Percentiles rank a stretch among this genome's conserved stretches.
These are phyloP conservation scores for Brachionus paranguensis DNA, from an alignment of 1,140 invertebrate genomes.

Conservation along the genomic window DNA sequence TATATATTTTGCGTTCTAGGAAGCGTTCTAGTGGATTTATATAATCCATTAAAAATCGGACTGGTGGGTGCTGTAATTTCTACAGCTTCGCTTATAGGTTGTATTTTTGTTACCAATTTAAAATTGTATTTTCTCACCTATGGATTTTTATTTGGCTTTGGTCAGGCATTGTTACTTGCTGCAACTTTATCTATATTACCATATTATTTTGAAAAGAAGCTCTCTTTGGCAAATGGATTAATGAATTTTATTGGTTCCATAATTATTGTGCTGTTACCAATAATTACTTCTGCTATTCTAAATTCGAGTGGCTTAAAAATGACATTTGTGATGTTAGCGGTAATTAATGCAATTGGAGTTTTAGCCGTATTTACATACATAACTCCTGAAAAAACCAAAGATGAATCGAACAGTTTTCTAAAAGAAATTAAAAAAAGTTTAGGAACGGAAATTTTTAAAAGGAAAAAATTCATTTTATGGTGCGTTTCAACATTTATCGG, in stretches of 20 bases:
- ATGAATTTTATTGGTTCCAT: slow-evolving; percentile 29
- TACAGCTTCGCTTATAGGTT: background rate
- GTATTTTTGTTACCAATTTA: background rate
- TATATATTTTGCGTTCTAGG: slow-evolving; percentile 16
- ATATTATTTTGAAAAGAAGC: slow-evolving; percentile 18
- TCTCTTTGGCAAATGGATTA: slow-evolving; percentile 23
- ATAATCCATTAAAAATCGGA: background rate
- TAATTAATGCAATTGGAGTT: background rate
- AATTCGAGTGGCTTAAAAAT: background rate
- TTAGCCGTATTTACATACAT: background rate
- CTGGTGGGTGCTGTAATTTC: background rate
- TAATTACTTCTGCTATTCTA: background rate
- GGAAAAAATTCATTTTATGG: slow-evolving; percentile 27
- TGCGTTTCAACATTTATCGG: background rate
- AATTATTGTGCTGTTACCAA: slow-evolving; percentile 14
- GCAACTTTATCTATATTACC: background rate
- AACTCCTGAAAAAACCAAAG: background rate
- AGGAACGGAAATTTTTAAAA: background rate
- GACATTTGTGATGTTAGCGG: background rate
- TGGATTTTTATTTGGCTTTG: slow-evolving; percentile 28
- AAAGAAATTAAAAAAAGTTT: background rate
- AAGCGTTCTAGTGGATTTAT: slow-evolving; percentile 9
- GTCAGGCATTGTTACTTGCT: background rate
- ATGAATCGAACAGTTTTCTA: background rate
- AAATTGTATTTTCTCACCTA: slow-evolving; percentile 25